phyloP scores from a whole-genome alignment of 2,888 invertebrate species.

The Steinernema carpocapsae region DNA sequence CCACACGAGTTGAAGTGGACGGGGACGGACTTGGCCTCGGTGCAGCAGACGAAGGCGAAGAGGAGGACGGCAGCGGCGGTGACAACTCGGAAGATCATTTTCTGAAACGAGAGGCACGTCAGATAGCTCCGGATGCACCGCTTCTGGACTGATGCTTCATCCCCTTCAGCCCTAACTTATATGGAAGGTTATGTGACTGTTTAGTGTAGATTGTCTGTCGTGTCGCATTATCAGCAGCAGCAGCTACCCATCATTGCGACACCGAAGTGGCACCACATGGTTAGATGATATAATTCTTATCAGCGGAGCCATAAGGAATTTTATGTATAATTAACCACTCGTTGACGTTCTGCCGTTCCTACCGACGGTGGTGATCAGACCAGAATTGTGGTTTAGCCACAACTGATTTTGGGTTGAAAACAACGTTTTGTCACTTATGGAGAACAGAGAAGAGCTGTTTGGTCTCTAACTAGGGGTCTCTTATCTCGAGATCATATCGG shows the following conservation, averaged over 20 bases:
- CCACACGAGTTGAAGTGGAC: conserved; percentile 43
- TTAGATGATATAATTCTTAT: not conserved
- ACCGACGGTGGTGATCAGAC: too few relatives aligned
- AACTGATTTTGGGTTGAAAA: too few relatives aligned
- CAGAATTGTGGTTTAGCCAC: too few relatives aligned
- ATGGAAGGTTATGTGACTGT: not conserved
- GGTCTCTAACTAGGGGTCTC: too few relatives aligned
- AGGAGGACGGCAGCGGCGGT: conserved; percentile 13
- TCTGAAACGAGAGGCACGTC: not conserved
- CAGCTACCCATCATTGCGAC: not conserved
- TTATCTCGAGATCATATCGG: too few relatives aligned
- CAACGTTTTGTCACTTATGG: not conserved
- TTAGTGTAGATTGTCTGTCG: not conserved
- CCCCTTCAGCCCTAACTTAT: not conserved
- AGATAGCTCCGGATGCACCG: too few relatives aligned
- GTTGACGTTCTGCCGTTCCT: too few relatives aligned
- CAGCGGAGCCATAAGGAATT: too few relatives aligned
- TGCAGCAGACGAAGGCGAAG: not conserved
- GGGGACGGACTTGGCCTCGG: conserved; percentile 4
- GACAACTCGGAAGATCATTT: not conserved
- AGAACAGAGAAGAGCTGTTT: too few relatives aligned
- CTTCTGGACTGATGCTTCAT: not conserved
- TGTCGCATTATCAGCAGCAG: conserved; percentile 16
- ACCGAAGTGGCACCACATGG: conserved; percentile 1
- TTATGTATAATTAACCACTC: too few relatives aligned